These are phyloP conservation scores for Tympanuchus pallidicinctus DNA, from an alignment of 2,113 vertebrate genomes.

Conservation along the genomic window DNA sequence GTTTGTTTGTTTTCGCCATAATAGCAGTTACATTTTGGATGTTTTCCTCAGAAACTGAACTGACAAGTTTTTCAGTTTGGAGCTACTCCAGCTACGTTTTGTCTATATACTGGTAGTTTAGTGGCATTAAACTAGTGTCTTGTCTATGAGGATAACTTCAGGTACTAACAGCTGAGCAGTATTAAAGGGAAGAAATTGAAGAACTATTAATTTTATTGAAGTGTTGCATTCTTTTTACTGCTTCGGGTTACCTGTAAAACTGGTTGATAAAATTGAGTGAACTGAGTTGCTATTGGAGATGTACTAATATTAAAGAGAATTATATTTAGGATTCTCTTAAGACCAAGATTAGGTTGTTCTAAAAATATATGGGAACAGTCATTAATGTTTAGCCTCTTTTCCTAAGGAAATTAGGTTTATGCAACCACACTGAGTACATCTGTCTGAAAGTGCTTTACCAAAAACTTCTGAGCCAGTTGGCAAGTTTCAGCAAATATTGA, in stretches of 20 bases:
- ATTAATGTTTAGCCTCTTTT: not conserved
- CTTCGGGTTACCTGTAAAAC: not conserved
- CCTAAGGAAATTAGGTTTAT: conserved; percentile 42
- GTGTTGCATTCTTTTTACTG: not conserved
- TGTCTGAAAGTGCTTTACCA: conserved; percentile 18
- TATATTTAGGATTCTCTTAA: not conserved
- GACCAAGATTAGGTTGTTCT: not conserved
- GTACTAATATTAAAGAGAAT: not conserved
- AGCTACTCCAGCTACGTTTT: not conserved
- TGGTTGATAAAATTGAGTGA: not conserved
- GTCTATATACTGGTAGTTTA: not conserved
- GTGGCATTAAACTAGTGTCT: not conserved
- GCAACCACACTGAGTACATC: not conserved
- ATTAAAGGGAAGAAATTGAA: not conserved
- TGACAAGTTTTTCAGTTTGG: not conserved
- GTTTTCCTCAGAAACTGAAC: not conserved
- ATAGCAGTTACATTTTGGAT: not conserved
- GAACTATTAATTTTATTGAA: not conserved
- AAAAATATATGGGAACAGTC: conserved; percentile 2
- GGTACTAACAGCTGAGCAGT: not conserved
- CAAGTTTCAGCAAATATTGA: not conserved
- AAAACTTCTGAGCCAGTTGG: conserved; percentile 3
- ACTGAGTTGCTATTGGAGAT: not conserved
- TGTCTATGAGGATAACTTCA: not conserved
- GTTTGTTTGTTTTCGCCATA: not conserved